phyloP scores from a whole-genome alignment of 2,888 invertebrate genomes.

The Spilarctia lutea region DNA sequence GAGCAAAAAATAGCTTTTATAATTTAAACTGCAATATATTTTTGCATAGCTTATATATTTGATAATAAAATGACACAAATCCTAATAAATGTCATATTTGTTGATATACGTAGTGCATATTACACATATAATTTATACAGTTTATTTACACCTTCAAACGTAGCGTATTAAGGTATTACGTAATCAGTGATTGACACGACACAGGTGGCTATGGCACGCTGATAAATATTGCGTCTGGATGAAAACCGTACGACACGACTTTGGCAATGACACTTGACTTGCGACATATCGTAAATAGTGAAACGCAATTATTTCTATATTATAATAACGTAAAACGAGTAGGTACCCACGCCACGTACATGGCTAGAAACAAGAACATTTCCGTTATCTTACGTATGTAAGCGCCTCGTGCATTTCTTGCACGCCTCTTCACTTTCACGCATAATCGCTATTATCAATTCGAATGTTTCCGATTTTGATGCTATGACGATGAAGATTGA shows the following conservation, averaged over 20 bases:
- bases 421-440: conserved; percentile 36
- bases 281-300: conserved; percentile 34
- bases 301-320: conserved; percentile 32
- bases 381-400: conserved; percentile 34
- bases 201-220: conserved; percentile 41
- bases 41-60: background rate
- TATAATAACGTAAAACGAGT: conserved; percentile 12
- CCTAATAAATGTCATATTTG: background rate
- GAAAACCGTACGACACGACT: conserved; percentile 31
- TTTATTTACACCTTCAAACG: conserved; percentile 6
- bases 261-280: conserved; percentile 44
- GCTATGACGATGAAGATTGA: background rate
- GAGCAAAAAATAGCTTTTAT: background rate
- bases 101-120: background rate
- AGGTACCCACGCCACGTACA: conserved; percentile 5
- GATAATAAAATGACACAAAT: background rate
- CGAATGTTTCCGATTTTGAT: background rate
- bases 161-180: conserved; percentile 27
- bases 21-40: background rate
- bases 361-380: conserved; percentile 32
- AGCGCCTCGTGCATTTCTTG: conserved; percentile 30
- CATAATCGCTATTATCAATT: conserved; percentile 8
- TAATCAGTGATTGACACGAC: conserved; percentile 37
- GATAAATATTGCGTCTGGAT: conserved; percentile 40
- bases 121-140: background rate